Conservation (phyloP, 2,797 vertebrate genomes). For the Tadarida brasiliensis region DNA sequence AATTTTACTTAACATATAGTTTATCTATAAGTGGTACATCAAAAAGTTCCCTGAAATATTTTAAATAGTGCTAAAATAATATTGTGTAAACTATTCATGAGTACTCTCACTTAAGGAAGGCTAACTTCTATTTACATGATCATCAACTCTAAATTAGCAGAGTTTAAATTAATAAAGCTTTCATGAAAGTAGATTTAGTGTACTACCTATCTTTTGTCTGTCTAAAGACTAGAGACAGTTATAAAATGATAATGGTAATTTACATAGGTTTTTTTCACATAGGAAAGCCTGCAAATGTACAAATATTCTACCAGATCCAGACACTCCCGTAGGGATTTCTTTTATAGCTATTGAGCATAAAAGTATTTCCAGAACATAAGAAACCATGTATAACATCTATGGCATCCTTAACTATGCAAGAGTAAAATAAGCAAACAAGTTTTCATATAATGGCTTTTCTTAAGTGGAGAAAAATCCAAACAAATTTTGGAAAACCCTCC, state of each 20-base stretch:
- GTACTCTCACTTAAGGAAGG: constrained; percentile 17
- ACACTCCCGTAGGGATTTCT: neutral
- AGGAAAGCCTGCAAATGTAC: neutral
- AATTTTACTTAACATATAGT: neutral
- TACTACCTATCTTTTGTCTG: neutral
- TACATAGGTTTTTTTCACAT: neutral
- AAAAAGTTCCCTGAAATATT: constrained; percentile 10
- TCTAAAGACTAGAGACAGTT: neutral
- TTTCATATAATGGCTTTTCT: constrained; percentile 12
- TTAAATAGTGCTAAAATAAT: constrained; percentile 37
- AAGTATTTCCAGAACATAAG: neutral
- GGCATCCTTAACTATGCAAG: neutral
- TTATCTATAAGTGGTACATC: neutral
- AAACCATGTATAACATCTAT: neutral
- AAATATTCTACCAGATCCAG: neutral
- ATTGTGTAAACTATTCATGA: constrained; percentile 26
- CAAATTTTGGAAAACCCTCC: neutral
- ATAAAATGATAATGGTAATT: constrained; percentile 26
- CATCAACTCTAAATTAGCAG: constrained; percentile 32
- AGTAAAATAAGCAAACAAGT: constrained; percentile 4
- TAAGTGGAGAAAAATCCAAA: constrained; percentile 22
- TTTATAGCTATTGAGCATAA: neutral
- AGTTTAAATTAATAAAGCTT: constrained; percentile 44
- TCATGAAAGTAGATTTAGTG: neutral
- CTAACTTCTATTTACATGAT: neutral